Evolutionary conservation across 2,113 vertebrate species (phyloP), one percentile per base, ranked within the genome.

Genomic region (Harpagus bidentatus): DNA sequence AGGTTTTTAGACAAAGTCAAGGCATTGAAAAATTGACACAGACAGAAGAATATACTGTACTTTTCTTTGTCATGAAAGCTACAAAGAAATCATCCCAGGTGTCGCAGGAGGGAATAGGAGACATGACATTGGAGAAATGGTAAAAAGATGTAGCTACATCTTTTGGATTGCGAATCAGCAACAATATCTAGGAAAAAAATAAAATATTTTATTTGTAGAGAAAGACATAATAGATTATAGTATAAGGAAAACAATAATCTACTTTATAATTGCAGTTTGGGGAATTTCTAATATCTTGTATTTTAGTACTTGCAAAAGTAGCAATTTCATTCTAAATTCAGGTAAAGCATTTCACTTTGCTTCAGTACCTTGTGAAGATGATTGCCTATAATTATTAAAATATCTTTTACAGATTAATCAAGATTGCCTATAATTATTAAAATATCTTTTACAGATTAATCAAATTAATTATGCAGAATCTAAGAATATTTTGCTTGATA

Each of bases 111-210:
- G 97, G 97, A 73, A 97, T 5, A 72, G 6, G 0, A 61, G 84
- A 2, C 3, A 94, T 0, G 12, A 1, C 25, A 48, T 95, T 97
- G 77, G 7, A 34, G 86, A 98, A 98, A 74, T 98, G 52, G 25
- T 93, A 98, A 81, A 73, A 98, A 32, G 97, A 97, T 43, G 95
- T 91, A 47, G 96, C 96, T 16, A 96, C 7, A 48, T 98, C 97
- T 66, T 98, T 98, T 20, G 96, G 96, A 86, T 98, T 97, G 53
- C 96, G 88, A 73, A 97, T 11, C 45, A 98, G 65, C 38, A 97
- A 42, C 53, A 98, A 9, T 73, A 98, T 73, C 97, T 97, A 65
- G 73, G 73, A 9, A 72, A 47, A 82, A 80, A 70, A 6, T 15
- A 31, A 80, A 38, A 32, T 18, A 48, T 9, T 34, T 82, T 40